These are phyloP conservation scores for Panulirus ornatus DNA, from an alignment of 1,140 invertebrate genomes.

Conservation along the genomic window DNA sequence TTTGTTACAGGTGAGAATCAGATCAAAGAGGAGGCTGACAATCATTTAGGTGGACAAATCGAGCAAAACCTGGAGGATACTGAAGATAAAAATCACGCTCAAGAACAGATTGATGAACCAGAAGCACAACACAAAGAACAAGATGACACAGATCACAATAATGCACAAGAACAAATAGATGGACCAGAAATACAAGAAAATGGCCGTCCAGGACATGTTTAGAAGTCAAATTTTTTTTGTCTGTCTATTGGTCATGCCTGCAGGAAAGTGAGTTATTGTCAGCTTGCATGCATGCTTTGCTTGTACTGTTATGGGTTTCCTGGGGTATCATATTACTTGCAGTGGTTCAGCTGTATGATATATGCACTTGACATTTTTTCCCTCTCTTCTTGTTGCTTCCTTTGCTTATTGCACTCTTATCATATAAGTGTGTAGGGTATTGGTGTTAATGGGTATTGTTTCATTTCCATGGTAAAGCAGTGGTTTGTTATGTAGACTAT, in stretches of 20 bases:
- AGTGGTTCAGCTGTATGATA: not conserved
- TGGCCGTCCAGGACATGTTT: not conserved
- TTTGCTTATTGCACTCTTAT: no score
- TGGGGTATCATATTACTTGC: no score
- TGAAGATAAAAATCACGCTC: not conserved
- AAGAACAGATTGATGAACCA: slow-evolving; percentile 1
- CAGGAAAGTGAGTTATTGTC: not conserved
- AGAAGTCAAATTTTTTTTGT: slow-evolving; percentile 1
- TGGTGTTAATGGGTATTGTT: not conserved
- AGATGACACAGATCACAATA: not conserved
- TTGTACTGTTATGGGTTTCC: not conserved
- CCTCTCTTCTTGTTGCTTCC: no score
- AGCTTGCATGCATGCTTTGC: not conserved
- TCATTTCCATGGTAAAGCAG: not conserved
- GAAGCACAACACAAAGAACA: not conserved
- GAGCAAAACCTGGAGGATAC: not conserved
- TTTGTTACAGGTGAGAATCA: not conserved
- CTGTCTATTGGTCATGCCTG: not conserved
- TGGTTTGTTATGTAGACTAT: not conserved
- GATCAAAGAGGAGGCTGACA: not conserved
- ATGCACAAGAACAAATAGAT: slow-evolving; percentile 3
- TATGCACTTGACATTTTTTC: not conserved
- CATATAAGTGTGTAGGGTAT: not conserved
- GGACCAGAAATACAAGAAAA: not conserved
- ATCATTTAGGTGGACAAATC: not conserved